Evolutionary conservation across 2,113 vertebrate genomes (phyloP), one percentile per base, ranked within the genome.

Genomic region (Oxyruncus cristatus): DNA sequence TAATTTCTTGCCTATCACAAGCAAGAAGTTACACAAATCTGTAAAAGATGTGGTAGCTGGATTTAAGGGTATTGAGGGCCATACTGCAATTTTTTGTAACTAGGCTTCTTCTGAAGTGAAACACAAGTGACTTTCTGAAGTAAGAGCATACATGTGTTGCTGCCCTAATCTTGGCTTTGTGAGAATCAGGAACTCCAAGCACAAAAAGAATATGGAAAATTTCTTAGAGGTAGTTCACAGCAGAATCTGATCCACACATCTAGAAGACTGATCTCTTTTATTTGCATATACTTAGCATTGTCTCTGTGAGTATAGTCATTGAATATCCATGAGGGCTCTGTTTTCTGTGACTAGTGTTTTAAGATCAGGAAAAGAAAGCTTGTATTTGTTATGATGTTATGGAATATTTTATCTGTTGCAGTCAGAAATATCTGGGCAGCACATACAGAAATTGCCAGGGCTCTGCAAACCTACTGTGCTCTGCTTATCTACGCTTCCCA

Each of bases 21-120:
- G 46, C 49, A 94, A 74, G 67, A 96, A 93, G 44, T 85, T 92
- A 18, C 13, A 8, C 18, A 56, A 52, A 55, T 89, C 59, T 61
- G 16, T 95, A 91, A 66, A 92, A 72, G 67, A 85, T 74, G 14
- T 53, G 11, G 32, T 89, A 93, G 93, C 62, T 97, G 86, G 65
- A 83, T 97, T 95, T 94, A 56, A 68, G 56, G 67, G 44, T 58
- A 20, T 71, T 76, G 52, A 52, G 41, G 3, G 0, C 58, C 12
- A 12, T 42, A 4, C 10, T 77, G 81, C 59, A 68, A n/a, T 53
- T 82, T 89, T 89, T 76, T 85, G 27, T 35, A 90, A 83, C 35
- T 78, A 16, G 67, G 76, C 70, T 74, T 82, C 33, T 10, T 11
- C 52, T 71, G 46, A 80, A 47, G 19, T 74, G 90, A 91, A 95